Evolutionary conservation across 2,113 vertebrate species (phyloP).

Genomic region (Heterotilapia buettikoferi): DNA sequence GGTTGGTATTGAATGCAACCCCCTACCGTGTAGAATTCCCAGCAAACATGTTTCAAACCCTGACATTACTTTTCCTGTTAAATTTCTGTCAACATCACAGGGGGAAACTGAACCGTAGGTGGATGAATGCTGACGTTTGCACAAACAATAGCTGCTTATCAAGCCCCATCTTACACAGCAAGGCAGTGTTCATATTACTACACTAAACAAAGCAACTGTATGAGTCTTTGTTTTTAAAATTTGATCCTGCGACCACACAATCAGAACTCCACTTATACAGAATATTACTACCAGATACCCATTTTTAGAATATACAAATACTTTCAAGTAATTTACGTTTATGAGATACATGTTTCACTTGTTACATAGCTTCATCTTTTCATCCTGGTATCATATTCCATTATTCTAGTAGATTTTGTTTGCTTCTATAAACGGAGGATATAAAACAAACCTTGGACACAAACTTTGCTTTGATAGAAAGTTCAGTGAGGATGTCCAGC

Average conservation of each 20-base stretch:
- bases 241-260: fast-evolving
- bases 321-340: not conserved
- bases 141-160: not conserved
- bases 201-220: not conserved
- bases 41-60: not conserved
- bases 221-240: not conserved
- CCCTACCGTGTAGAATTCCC: not conserved
- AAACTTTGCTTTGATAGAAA: not conserved
- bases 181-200: not conserved
- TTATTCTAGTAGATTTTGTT: not conserved
- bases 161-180: not conserved
- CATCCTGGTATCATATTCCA: not conserved
- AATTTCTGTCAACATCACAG: not conserved
- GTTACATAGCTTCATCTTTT: not conserved
- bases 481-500: not conserved
- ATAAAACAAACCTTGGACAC: not conserved
- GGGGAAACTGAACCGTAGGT: not conserved
- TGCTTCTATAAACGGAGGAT: not conserved
- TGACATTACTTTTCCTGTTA: not conserved
- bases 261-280: not conserved
- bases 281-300: not conserved
- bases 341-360: not conserved
- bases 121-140: not conserved
- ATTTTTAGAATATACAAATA: not conserved
- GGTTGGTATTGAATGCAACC: not conserved